Base-by-base conservation (phyloP, 2,113 vertebrate species). In the Pipra filicauda region DNA sequence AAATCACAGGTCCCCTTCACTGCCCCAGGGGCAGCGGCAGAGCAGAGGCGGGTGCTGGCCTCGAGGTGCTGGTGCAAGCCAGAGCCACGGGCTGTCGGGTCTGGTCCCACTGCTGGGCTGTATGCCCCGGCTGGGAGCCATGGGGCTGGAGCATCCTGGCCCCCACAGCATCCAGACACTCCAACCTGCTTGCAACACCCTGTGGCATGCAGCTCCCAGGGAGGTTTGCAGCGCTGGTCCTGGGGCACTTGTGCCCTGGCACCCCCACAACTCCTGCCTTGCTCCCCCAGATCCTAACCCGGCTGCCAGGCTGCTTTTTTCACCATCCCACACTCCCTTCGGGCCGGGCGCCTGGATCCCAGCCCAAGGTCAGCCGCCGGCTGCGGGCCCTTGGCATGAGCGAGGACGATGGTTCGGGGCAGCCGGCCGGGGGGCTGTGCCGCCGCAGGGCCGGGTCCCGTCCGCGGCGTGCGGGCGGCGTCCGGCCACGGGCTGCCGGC, bases 401-500 rank as follows among this genome's bases (percentile, higher is more conserved):
- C 6, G 9, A 46, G 76, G 71, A 3, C 33, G 21, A 2, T 4
- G 75, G 59, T 1, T 2, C 11, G 28, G 86, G 86, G 43, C 69
- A 35, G 85, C 4, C 21, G 28, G 67, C 66, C 13, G 13, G 46
- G 77, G 72, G 74, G 39, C 90, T 35, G 35, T 4, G 65, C 72
- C 12, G 35, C 51, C 30, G 8, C 26, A 0, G 61, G 43, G 64
- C 64, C 41, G 39, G 77, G 46, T 3, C 80, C 28, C 11, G 10
- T 15, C 33, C 23, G 31, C n/a, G 66, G 88, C 82, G 9, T 15
- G 57, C 82, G 46, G 75, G 80, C 23, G 46, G 84, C 62, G 57
- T 44, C 44, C 27, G 54, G 64, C 98, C 98, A 98, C 72, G 54
- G 54, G 67, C 67, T 67, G 51, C 51, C 28, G 48, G 88, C 59